A percentile compares a stretch with the other conserved stretches of the same genome.
phyloP scores from a whole-genome alignment of 1,140 invertebrate species.

The Drosophila dunni region DNA sequence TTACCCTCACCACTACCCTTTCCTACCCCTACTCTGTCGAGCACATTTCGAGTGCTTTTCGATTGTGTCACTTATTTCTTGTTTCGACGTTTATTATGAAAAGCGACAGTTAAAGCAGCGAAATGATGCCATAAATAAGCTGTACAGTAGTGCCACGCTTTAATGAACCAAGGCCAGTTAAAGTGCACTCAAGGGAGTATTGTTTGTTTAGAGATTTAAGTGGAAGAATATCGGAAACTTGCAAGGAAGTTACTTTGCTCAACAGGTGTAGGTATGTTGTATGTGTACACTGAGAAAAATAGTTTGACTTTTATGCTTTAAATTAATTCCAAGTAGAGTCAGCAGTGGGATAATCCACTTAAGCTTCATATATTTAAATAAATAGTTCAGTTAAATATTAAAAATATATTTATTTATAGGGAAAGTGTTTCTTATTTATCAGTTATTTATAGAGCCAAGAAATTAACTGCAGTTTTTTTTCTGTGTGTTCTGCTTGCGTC shows the following conservation, averaged over 20 bases:
- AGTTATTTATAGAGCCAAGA: no score
- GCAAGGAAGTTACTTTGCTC: not conserved
- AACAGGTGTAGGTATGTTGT: not conserved
- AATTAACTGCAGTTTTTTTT: no score
- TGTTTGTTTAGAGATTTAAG: not conserved
- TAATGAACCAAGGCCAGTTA: not conserved
- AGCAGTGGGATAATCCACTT: no score
- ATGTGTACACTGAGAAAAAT: not conserved
- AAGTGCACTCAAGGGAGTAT: not conserved
- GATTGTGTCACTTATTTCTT: slow-evolving; percentile 37
- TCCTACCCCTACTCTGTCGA: no score
- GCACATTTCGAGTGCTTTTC: slow-evolving; percentile 10
- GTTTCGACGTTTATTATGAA: slow-evolving; percentile 30
- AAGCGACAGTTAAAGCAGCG: not conserved
- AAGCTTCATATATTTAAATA: no score
- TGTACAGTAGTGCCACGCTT: not conserved
- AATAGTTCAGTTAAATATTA: no score
- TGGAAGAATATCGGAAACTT: no score
- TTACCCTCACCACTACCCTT: not conserved
- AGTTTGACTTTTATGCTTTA: not conserved
- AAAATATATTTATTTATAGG: no score
- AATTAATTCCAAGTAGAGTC: not conserved
- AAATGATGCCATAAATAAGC: not conserved
- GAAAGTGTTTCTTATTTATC: no score
- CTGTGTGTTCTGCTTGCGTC: no score